Evolutionary conservation across 23 tunicate species (phyloP).

Genomic region (Ciona savignyi): DNA sequence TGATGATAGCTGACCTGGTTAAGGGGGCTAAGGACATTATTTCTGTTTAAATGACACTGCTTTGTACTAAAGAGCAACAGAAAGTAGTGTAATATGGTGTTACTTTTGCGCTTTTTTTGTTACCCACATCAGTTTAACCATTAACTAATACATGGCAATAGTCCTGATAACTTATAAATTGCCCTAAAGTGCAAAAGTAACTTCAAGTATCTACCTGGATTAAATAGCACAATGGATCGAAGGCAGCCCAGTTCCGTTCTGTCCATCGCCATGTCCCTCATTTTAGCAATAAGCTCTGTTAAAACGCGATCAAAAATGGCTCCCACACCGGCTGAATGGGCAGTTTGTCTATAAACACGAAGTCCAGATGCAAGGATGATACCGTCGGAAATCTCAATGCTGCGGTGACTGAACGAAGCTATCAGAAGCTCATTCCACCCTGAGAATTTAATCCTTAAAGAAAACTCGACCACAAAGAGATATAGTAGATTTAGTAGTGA

Average conservation of each 20-base stretch:
- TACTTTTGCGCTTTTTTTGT: too few species aligned
- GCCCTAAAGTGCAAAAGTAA: too few species aligned
- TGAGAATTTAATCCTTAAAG: background rate
- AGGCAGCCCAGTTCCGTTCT: constrained; percentile 93
- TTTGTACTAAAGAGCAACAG: too few species aligned
- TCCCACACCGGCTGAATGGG: constrained; percentile 86
- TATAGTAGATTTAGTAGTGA: too few species aligned
- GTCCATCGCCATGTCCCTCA: constrained; percentile 96
- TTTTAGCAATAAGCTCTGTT: constrained; percentile 84
- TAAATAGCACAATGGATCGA: constrained; percentile 86
- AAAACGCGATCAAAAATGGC: constrained; percentile 88
- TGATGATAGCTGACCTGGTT: too few species aligned
- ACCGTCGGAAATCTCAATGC: constrained; percentile 68
- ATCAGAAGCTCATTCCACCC: constrained; percentile 97
- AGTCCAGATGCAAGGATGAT: constrained; percentile 64
- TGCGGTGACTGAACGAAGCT: constrained; percentile 89
- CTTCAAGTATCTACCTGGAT: constrained; percentile 51
- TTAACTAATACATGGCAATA: too few species aligned
- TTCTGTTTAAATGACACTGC: too few species aligned
- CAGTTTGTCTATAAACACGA: constrained; percentile 72
- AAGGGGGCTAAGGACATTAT: too few species aligned
- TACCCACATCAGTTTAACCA: too few species aligned
- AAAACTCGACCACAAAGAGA: background rate
- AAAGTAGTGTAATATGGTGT: too few species aligned
- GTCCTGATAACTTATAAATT: too few species aligned